Base-by-base conservation (phyloP, 2,888 invertebrate species). In the Cephus pulcher region DNA sequence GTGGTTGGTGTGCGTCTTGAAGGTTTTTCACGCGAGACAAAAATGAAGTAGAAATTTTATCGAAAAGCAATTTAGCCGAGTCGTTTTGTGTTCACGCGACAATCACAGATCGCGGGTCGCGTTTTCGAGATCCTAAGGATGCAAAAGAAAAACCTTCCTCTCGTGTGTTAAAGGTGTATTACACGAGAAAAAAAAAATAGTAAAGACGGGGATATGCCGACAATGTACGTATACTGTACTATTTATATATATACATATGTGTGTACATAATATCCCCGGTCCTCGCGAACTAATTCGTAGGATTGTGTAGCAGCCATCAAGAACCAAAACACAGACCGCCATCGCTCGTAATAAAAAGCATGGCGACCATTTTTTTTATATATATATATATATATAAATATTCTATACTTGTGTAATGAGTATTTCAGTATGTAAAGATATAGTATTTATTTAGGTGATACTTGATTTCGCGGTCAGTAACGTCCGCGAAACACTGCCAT, bases 401-500 rank as follows among this genome's bases (percentile, higher is more conserved):
- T 74, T 78, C 75, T 84, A 82, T 81, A 85, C 80, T 86, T 86
- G 84, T 84, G 81, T 88, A 86, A 86, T 83, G 81, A 87, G 86
- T 91, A 90, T 90, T 90, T 86, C 89, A 89, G 86, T 89, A 86
- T 87, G 85, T 90, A 89, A 88, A 85, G 84, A 86, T 77, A 89
- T 91, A 90, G 89, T 90, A 91, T 90, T 91, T 90, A 90, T 91
- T 91, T 89, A 87, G 85, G 84, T 84, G 81, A 85, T 85, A 84
- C 82, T 82, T 86, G 83, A 77, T 77, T 76, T 78, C 74, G 74
- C 76, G 40, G 78, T 78, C 77, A 15, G 40, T 33, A 74, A 34
- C 0, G 34, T 74, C 74, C 74, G 35, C 74, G n/a, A 74, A 15
- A 70, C 33, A 70, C 70, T 70, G 70, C 70, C 70, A 70, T 70